Evolutionary conservation across 2,797 vertebrate genomes (phyloP), one percentile per base, ranked within the genome.

Genomic region (Nannoperca obscura): DNA sequence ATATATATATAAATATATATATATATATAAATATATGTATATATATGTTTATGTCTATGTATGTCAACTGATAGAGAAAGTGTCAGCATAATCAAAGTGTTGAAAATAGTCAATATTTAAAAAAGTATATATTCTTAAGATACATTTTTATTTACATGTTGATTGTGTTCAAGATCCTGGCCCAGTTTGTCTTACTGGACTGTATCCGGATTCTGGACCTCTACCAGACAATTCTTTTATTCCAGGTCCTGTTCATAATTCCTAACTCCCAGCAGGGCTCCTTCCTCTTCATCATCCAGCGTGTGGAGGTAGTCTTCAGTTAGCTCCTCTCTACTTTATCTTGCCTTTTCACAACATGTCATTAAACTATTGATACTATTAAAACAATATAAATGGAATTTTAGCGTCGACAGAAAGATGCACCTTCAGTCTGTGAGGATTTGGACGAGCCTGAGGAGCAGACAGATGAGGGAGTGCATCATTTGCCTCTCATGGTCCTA

Each of bases 241-340:
- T 93, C 38, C 82, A 83, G 69, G 82, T 93, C 60, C 47, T 95
- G 50, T 94, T 95, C 27, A 89, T 94, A 4, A 2, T 94, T 5
- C 72, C 94, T 10, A 95, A 94, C 85, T 94, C 94, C 7, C 94
- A 94, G 84, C 94, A 94, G 74, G 94, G 94, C 44, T 94, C 93
- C 55, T 92, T 93, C 70, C 94, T 95, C 73, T 94, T 59, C 86
- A 90, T 94, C 0, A 85, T 94, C 53, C 92, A 94, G 84, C 94
- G 94, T 66, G 32, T 92, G 68, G 92, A 95, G 93, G 94, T 94
- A 81, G 24, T 7, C 38, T 73, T 57, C 8, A 61, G 20, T 4
- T 19, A 9, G 0, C 17, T 40, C 10, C 1, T 72, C 55, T 46
- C 49, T 4, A 24, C 13, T 15, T 24, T 9, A 19, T 36, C 7